Evolutionary conservation across 2,113 vertebrate species (phyloP), one percentile per base, ranked within the genome.

Genomic region (Oreochromis niloticus): DNA sequence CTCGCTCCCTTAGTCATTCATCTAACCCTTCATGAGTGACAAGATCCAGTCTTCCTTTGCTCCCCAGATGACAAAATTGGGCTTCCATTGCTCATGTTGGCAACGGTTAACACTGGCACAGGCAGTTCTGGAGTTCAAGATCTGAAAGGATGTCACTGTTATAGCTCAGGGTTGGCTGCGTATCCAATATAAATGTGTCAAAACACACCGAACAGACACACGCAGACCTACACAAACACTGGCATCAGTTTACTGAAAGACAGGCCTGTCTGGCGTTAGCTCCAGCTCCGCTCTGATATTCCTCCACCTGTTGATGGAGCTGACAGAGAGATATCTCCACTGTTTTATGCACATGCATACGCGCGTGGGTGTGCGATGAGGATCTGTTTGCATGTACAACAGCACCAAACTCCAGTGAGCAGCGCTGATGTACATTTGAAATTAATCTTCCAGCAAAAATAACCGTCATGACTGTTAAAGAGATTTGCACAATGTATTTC

Each of bases 281-380:
- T 7, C 30, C 11, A 30, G 30, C 66, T 66, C n/a, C 34, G 73
- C 56, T 81, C 66, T 68, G 56, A 85, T 87, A 66, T 39, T 86
- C 36, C 83, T 79, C 80, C 87, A 91, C 87, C 86, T 89, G 90
- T 91, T 92, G 89, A 87, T 11, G 61, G 82, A 90, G 68, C 81
- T 88, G 61, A 73, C 41, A 41, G 8, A 78, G 24, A 12, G 43
- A 52, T 32, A 78, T 79, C 9, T 4, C 36, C 63, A 14, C 84
- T 48, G 55, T 22, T 11, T 54, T 57, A 55, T 54, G 75, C 50
- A 22, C 63, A 48, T 78, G 10, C 80, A 43, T 66, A n/a, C 57
- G 81, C 41, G 46, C 3, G 87, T 86, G 68, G 75, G 88, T 8
- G 82, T 43, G 43, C 13, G 73, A 75, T 52, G 66, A 54, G 66